These are phyloP conservation scores for Caenorhabditis latens DNA, from an alignment of 1,140 invertebrate genomes.

Conservation along the genomic window DNA sequence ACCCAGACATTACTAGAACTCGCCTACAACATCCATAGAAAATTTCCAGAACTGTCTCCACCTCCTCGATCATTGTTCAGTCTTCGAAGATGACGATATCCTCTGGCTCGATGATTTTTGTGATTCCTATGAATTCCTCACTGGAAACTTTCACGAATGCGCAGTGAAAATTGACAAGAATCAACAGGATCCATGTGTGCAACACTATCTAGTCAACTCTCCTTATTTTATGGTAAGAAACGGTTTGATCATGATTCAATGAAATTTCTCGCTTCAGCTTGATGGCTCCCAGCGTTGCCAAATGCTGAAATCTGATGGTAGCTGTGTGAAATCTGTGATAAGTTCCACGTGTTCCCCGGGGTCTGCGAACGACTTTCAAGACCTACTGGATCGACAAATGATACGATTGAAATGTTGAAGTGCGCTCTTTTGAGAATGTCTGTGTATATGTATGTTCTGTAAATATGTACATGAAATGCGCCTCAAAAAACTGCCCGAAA, in stretches of 20 bases:
- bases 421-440: background rate
- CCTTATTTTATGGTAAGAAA: constrained; percentile 19
- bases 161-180: constrained; percentile 33
- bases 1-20: too few species aligned
- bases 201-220: constrained; percentile 34
- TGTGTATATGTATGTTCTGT: background rate
- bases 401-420: constrained; percentile 33
- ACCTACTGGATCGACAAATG: constrained; percentile 22
- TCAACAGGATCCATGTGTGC: background rate
- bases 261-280: background rate
- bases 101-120: constrained; percentile 44
- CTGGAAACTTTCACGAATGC: constrained; percentile 7
- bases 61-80: constrained; percentile 5
- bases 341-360: background rate
- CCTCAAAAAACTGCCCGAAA: too few species aligned
- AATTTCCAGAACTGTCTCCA: constrained; percentile 10
- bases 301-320: constrained; percentile 5
- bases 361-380: background rate
- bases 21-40: background rate
- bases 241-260: too few species aligned
- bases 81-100: constrained; percentile 45
- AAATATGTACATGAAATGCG: too few species aligned
- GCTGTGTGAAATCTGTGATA: constrained; percentile 2
- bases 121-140: constrained; percentile 12
- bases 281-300: background rate